Evolutionary conservation across 2,113 vertebrate species (phyloP), one percentile per base, ranked within the genome.

Genomic region (Tricholaema leucomelas): DNA sequence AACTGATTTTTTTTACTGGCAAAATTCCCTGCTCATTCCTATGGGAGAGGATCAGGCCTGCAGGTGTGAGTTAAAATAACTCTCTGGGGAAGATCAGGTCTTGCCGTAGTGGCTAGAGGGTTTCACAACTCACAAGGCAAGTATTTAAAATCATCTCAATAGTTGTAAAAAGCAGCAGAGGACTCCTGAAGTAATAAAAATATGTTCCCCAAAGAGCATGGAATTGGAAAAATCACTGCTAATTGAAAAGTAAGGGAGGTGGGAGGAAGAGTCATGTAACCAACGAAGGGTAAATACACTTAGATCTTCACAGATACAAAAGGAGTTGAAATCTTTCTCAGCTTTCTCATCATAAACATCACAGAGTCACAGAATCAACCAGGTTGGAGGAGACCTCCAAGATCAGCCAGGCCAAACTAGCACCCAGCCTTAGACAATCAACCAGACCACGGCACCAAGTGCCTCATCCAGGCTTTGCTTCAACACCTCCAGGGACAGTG

Each of bases 111-210:
- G 70, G 16, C 52, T 87, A 60, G 42, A 70, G 48, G 42, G 38
- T 81, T 92, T 60, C 71, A 17, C 60, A 44, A 82, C 70, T 70
- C 75, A 54, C 33, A 35, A 18, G 31, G 31, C 54, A 86, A 69
- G 52, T 84, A 89, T 89, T 94, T 92, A 56, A 95, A 91, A 93
- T 60, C 92, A 67, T 14, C 36, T 1, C 2, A 87, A 35, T 27
- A 40, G 18, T 9, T 46, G 30, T 44, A 87, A 87, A 93, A 90
- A 71, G 52, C 67, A 92, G 81, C 48, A 76, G 78, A 96, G 81
- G 64, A 94, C 93, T 93, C 72, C 71, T 91, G 56, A 71, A 76
- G 63, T 83, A 94, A 92, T 92, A 93, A 94, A 89, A 93, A 74
- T 77, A 46, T 31, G 38, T n/a, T 91, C 88, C 87, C 92, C 27